These are phyloP conservation scores for Fragum sueziense DNA, from an alignment of 2,888 invertebrate genomes.

Conservation along the genomic window DNA sequence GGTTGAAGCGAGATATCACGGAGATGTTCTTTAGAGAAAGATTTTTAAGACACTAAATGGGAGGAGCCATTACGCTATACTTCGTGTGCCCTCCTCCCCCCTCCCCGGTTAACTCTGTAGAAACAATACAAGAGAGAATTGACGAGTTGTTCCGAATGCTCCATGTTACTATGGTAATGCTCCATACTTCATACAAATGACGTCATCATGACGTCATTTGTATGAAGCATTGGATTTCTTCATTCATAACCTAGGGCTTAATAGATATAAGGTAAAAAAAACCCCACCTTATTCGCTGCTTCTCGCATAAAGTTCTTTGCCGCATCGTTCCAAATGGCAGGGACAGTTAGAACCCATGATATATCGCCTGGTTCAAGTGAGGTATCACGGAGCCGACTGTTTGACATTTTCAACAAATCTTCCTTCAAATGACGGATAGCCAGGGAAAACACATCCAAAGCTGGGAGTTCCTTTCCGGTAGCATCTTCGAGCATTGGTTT, in stretches of 20 bases:
- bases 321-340: slow-evolving; percentile 15
- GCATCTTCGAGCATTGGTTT: slow-evolving; percentile 14
- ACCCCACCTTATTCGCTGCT: slow-evolving; percentile 5
- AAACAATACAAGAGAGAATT: too few species aligned
- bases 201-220: too few species aligned
- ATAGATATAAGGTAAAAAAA: too few species aligned
- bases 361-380: background rate
- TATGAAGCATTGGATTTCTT: too few species aligned
- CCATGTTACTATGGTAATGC: too few species aligned
- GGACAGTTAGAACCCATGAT: slow-evolving; percentile 9
- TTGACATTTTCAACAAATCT: background rate
- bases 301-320: slow-evolving; percentile 14
- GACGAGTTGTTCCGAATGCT: too few species aligned
- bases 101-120: too few species aligned
- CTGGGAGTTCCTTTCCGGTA: slow-evolving; percentile 10
- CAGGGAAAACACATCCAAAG: slow-evolving; percentile 8
- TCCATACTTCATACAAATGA: too few species aligned
- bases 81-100: too few species aligned
- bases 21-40: too few species aligned
- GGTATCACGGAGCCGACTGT: background rate
- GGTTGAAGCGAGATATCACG: background rate
- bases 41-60: background rate
- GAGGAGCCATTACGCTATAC: background rate
- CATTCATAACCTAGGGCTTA: too few species aligned
- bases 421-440: slow-evolving; percentile 10